phyloP scores from a whole-genome alignment of 2,888 invertebrate genomes.

The Leptodirus hochenwartii region DNA sequence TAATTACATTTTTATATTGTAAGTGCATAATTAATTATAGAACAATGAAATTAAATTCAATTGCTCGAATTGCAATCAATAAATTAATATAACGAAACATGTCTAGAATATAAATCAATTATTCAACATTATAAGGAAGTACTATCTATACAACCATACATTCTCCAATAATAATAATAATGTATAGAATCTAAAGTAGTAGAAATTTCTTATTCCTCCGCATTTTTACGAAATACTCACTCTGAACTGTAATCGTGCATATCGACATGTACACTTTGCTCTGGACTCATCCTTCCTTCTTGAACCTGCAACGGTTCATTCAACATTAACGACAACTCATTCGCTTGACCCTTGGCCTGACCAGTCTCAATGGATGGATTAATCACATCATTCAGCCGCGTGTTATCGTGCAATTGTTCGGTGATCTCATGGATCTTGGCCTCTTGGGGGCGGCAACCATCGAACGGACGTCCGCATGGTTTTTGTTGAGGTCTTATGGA shows the following conservation, averaged over 20 bases:
- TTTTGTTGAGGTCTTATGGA: slow-evolving; percentile 17
- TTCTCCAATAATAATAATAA: too few relatives aligned
- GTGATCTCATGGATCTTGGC: slow-evolving; percentile 19
- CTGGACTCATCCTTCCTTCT: slow-evolving; percentile 27
- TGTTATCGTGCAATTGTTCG: slow-evolving; percentile 10
- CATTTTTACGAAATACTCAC: too few relatives aligned
- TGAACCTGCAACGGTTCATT: slow-evolving; percentile 20
- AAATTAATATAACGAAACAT: too few relatives aligned
- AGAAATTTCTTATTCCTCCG: too few relatives aligned
- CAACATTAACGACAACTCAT: slow-evolving; percentile 20
- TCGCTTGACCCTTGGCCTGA: slow-evolving; percentile 7
- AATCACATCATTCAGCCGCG: background rate
- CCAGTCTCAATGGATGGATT: background rate
- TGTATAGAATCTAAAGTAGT: too few relatives aligned
- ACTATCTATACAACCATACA: too few relatives aligned
- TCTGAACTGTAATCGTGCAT: slow-evolving; percentile 30
- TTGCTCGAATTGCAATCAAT: too few relatives aligned
- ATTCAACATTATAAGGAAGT: too few relatives aligned
- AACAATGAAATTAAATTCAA: too few relatives aligned
- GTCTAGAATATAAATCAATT: too few relatives aligned
- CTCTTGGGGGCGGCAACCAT: background rate
- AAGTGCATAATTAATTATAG: too few relatives aligned
- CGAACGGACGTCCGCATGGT: slow-evolving; percentile 1
- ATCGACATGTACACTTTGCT: slow-evolving; percentile 32
- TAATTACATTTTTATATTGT: too few relatives aligned